Evolutionary conservation across 2,113 vertebrate genomes (phyloP).

Genomic region (Hypocryptadius cinnamomeus): DNA sequence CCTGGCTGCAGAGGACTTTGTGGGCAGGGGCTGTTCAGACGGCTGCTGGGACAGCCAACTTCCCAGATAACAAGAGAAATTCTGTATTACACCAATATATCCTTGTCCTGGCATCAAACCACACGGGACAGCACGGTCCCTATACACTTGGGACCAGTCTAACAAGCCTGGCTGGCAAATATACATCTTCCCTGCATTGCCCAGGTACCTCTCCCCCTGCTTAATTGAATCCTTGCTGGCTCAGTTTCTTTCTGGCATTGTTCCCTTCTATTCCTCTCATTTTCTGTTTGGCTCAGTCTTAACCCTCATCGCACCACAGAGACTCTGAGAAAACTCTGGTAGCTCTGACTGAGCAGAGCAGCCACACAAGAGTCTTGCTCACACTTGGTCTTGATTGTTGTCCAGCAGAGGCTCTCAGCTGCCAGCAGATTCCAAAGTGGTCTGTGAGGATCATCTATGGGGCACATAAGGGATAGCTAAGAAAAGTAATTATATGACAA

Average conservation of each 20-base stretch:
- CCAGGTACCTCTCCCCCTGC: background rate
- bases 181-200: background rate
- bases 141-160: background rate
- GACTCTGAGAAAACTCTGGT: background rate
- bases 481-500: background rate
- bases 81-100: background rate
- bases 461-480: fast-evolving
- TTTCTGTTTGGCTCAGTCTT: background rate
- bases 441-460: background rate
- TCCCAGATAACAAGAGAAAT: background rate
- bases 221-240: background rate
- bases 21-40: background rate
- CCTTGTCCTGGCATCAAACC: background rate
- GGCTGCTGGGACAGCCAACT: background rate
- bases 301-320: background rate
- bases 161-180: background rate
- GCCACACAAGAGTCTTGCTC: background rate
- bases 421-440: background rate
- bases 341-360: background rate
- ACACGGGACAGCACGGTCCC: background rate
- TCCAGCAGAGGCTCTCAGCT: background rate
- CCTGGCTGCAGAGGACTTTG: background rate
- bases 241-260: background rate
- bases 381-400: fast-evolving
- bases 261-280: background rate